phyloP scores from a whole-genome alignment of 2,113 vertebrate genomes.

The Pitta sordida region DNA sequence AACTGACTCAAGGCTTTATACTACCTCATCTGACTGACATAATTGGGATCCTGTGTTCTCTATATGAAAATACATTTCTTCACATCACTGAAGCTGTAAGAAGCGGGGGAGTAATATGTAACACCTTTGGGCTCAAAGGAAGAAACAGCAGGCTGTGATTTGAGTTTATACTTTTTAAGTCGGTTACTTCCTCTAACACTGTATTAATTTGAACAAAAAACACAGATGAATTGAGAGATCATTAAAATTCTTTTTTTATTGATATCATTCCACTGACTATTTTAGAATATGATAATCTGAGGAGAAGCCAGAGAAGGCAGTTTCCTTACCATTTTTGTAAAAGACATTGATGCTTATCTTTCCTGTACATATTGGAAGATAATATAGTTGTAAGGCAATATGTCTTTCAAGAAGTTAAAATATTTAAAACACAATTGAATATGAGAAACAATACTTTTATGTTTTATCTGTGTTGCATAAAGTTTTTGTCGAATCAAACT shows the following conservation, averaged over 20 bases:
- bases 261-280: background rate
- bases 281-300: background rate
- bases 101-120: background rate
- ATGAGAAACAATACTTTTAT: background rate
- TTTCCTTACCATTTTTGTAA: background rate
- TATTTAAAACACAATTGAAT: background rate
- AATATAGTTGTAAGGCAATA: background rate
- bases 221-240: background rate
- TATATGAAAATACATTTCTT: background rate
- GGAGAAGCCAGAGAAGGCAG: background rate
- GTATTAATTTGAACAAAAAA: constrained; percentile 32
- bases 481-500: background rate
- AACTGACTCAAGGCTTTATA: background rate
- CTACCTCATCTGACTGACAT: background rate
- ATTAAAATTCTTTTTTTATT: background rate
- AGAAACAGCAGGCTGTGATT: constrained; percentile 16
- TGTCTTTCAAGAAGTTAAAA: background rate
- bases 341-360: background rate
- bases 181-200: background rate
- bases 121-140: constrained; percentile 4
- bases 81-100: background rate
- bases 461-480: background rate
- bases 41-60: background rate
- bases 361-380: background rate
- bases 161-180: background rate